Evolutionary conservation across 2,888 invertebrate species (phyloP), one percentile per base, ranked within the genome.

Genomic region (Sesia apiformis): DNA sequence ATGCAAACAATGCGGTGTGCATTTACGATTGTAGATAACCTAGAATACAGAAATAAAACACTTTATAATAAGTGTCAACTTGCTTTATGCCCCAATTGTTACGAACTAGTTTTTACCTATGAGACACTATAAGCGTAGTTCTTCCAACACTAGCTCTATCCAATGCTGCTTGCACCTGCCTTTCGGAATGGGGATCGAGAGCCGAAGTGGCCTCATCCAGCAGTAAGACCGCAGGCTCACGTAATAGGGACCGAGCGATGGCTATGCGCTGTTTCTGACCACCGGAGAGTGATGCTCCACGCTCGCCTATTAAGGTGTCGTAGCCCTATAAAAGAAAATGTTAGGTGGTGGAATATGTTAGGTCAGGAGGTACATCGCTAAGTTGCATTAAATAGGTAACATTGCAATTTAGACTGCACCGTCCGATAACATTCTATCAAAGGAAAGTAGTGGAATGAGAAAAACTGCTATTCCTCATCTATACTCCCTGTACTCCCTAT

Each of bases 201-300:
- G 96, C 96, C 0, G 96, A 96, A 0, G 96, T 96, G 0, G 96
- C 96, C 76, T 96, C 96, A 69, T 96, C 96, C 56, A 95, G 78
- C 8, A 95, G 78, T 53, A 94, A 83, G 53, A 96, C 93, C 50
- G 92, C 92, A 0, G 96, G 96, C 66, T 94, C 92, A 6, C 94
- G 89, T 1, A 96, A 90, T 59, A 96, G 76, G 0, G 96, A 96
- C 49, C 96, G 88, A 0, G 96, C 96, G 58, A 97, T 96, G 4
- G 96, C 96, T 53, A 96, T 93, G 55, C 95, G 90, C 73, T 96
- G 96, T 69, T 95, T 96, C 76, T 96, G 96, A 0, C 96, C 96
- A 0, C 96, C 96, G 3, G 94, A 94, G 52, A 96, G 82, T 59
- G 95, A 95, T 0, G 94, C 93, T 0, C 96, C 96, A 52, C 94